phyloP scores from a whole-genome alignment of 2,888 invertebrate species.

The Lutraria lutraria region DNA sequence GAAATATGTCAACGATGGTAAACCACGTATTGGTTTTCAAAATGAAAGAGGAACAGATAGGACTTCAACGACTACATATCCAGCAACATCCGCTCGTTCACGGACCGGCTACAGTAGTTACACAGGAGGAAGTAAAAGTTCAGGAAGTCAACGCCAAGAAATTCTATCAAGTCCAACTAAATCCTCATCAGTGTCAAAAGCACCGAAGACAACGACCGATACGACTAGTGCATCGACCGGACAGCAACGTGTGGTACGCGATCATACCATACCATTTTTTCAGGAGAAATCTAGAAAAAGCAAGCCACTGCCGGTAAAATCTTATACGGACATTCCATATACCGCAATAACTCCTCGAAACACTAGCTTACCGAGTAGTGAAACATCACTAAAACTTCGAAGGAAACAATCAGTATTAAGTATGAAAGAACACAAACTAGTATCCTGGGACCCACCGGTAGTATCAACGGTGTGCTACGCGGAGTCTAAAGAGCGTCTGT shows the following conservation, averaged over 20 bases:
- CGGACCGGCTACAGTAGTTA: neutral
- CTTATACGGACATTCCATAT: slow-evolving; percentile 23
- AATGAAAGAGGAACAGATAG: neutral
- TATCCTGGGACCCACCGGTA: slow-evolving; percentile 50
- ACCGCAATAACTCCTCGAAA: slow-evolving; percentile 43
- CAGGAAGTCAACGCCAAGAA: neutral
- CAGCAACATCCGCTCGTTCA: neutral
- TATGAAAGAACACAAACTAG: neutral
- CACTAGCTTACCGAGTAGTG: slow-evolving; percentile 45
- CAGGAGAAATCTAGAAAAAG: neutral
- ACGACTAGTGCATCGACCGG: neutral
- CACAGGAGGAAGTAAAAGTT: neutral
- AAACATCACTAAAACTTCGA: neutral
- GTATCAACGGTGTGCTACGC: slow-evolving; percentile 41
- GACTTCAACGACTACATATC: neutral
- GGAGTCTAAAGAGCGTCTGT: slow-evolving; percentile 42
- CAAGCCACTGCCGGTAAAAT: slow-evolving; percentile 4
- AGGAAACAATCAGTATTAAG: slow-evolving; percentile 20
- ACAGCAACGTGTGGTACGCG: neutral
- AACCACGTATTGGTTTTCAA: neutral
- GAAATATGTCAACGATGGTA: neutral
- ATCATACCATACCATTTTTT: slow-evolving; percentile 34
- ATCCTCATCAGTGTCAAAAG: neutral
- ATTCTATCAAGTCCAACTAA: neutral
- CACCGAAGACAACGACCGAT: neutral